Evolutionary conservation across 1,140 invertebrate species (phyloP).

Genomic region (Harpegnathos saltator): DNA sequence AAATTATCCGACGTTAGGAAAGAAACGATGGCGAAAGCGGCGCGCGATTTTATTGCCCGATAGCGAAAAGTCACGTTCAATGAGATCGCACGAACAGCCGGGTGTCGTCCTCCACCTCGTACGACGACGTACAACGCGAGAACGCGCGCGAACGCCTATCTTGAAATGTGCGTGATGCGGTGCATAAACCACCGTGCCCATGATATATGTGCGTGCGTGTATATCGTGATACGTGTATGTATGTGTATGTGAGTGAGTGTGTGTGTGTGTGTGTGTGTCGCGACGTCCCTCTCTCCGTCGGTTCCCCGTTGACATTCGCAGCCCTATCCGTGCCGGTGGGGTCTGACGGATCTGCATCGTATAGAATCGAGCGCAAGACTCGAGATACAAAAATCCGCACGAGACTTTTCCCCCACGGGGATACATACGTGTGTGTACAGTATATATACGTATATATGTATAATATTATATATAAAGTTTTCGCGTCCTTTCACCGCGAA

Average conservation of each 20-base stretch:
- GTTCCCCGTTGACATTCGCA: too few species aligned
- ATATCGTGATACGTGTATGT: too few species aligned
- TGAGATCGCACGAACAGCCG: neutral
- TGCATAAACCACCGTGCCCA: too few species aligned
- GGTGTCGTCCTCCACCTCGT: slow-evolving; percentile 1
- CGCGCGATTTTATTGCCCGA: neutral
- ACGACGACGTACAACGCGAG: slow-evolving; percentile 26
- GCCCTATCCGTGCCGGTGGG: neutral
- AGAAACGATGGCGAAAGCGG: neutral
- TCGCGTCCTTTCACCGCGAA: too few species aligned
- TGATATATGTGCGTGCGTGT: too few species aligned
- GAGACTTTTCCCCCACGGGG: neutral
- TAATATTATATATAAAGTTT: slow-evolving; percentile 4
- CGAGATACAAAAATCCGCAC: slow-evolving; percentile 12
- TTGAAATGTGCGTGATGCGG: too few species aligned
- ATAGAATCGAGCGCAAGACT: neutral
- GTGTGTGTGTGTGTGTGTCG: too few species aligned
- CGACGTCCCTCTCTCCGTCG: too few species aligned
- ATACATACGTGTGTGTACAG: neutral
- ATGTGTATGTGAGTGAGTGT: too few species aligned
- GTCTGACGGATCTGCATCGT: neutral
- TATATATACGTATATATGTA: neutral
- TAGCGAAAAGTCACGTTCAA: slow-evolving; percentile 3
- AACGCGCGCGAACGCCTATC: neutral
- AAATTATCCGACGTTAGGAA: neutral